These are phyloP conservation scores for Periphyllus acericola DNA, from an alignment of 2,888 invertebrate genomes.

Conservation along the genomic window DNA sequence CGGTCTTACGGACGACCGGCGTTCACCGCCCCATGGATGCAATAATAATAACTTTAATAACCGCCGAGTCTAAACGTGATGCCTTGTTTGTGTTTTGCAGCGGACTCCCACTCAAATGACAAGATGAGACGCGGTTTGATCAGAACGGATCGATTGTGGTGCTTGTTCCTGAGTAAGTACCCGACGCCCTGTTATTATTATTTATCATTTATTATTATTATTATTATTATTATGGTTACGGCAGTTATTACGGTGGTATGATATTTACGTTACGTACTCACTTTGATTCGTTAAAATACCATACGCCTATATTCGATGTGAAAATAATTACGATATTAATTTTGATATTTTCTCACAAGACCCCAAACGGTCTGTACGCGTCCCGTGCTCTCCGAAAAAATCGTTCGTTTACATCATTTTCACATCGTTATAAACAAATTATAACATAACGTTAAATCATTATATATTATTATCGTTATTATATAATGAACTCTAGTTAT, in stretches of 20 bases:
- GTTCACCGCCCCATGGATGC: background rate
- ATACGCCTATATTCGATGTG: too few relatives aligned
- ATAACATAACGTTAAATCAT: background rate
- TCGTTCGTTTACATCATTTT: slow-evolving; percentile 17
- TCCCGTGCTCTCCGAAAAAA: background rate
- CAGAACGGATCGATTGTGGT: slow-evolving; percentile 14
- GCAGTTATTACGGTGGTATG: too few relatives aligned
- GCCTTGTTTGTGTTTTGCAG: slow-evolving; percentile 47
- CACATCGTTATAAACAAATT: background rate
- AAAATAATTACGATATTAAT: background rate
- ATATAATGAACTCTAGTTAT: background rate
- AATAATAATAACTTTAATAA: too few relatives aligned
- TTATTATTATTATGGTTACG: too few relatives aligned
- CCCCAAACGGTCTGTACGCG: background rate
- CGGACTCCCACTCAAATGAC: slow-evolving; percentile 44
- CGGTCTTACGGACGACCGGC: background rate
- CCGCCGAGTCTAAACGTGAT: slow-evolving; percentile 3
- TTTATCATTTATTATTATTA: background rate
- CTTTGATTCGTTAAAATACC: too few relatives aligned
- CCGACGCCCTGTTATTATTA: background rate
- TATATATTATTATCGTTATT: too few relatives aligned
- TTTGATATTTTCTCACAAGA: background rate
- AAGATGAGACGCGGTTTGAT: slow-evolving; percentile 51
- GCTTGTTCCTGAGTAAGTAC: slow-evolving; percentile 52
- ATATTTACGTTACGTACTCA: too few relatives aligned